phyloP scores from a whole-genome alignment of 2,888 invertebrate genomes.

The Meloe dianella region DNA sequence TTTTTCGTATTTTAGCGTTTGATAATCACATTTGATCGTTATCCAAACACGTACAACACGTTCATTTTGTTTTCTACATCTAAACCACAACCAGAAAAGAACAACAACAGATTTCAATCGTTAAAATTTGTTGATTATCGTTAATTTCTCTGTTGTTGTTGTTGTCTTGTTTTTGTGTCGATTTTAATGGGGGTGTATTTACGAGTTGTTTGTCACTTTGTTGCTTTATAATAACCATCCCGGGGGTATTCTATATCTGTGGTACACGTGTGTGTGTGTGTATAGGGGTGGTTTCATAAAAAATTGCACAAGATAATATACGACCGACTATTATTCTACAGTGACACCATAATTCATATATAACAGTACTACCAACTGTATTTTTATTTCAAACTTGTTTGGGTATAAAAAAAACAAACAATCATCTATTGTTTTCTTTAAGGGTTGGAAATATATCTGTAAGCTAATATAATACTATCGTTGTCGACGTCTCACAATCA shows the following conservation, averaged over 20 bases:
- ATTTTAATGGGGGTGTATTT: not conserved
- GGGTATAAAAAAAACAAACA: not conserved
- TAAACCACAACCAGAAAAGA: not conserved
- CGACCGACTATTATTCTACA: not conserved
- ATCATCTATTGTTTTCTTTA: too few species aligned
- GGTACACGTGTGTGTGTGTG: not conserved
- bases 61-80: not conserved
- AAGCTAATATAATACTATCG: not conserved
- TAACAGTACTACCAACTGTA: slow-evolving; percentile 10
- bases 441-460: not conserved
- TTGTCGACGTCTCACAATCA: not conserved
- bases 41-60: not conserved
- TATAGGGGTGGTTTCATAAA: not conserved
- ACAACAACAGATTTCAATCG: not conserved
- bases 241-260: not conserved
- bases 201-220: not conserved
- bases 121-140: not conserved
- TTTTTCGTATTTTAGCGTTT: not conserved
- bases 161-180: not conserved
- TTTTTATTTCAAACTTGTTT: not conserved
- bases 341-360: slow-evolving; percentile 5
- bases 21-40: slow-evolving; percentile 7
- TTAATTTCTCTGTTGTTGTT: too few species aligned
- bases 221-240: not conserved
- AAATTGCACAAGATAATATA: not conserved